Evolutionary conservation across 2,113 vertebrate genomes (phyloP).

Genomic region (Osmerus mordax): DNA sequence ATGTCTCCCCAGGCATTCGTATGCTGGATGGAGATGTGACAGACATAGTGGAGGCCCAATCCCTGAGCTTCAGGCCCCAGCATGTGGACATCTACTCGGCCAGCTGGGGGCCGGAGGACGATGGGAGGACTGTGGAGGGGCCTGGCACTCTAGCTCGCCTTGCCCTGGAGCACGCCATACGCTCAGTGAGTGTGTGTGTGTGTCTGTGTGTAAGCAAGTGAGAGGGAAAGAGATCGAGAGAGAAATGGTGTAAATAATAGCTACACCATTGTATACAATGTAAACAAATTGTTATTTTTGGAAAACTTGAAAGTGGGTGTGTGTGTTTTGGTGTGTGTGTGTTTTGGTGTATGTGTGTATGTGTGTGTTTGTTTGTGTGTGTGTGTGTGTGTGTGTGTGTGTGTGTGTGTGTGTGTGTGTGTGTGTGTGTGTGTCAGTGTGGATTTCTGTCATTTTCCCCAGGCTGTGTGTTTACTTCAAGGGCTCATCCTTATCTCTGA

Average conservation of each 20-base stretch:
- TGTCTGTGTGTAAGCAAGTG: background rate
- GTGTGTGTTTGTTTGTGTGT: background rate
- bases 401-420: no score
- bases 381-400: background rate
- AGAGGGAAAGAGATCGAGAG: background rate
- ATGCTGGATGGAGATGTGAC: constrained; percentile 96
- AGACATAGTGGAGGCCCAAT: constrained; percentile 90
- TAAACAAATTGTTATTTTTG: background rate
- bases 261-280: no score
- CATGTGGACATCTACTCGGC: constrained; percentile 93
- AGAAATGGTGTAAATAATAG: background rate
- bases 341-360: background rate
- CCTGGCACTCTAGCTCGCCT: constrained; percentile 86
- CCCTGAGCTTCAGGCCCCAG: constrained; percentile 86
- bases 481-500: constrained; percentile 17
- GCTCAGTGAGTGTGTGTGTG: constrained; percentile 73
- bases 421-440: background rate
- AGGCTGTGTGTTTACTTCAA: constrained; percentile 37
- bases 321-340: background rate
- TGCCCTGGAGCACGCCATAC: constrained; percentile 83
- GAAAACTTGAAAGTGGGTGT: background rate
- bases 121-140: constrained; percentile 90
- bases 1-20: constrained; percentile 79
- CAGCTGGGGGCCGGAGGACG: constrained; percentile 96
- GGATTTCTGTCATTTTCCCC: constrained; percentile 4